Evolutionary conservation across 1,140 invertebrate species (phyloP).

Genomic region (Zaprionus africanus): DNA sequence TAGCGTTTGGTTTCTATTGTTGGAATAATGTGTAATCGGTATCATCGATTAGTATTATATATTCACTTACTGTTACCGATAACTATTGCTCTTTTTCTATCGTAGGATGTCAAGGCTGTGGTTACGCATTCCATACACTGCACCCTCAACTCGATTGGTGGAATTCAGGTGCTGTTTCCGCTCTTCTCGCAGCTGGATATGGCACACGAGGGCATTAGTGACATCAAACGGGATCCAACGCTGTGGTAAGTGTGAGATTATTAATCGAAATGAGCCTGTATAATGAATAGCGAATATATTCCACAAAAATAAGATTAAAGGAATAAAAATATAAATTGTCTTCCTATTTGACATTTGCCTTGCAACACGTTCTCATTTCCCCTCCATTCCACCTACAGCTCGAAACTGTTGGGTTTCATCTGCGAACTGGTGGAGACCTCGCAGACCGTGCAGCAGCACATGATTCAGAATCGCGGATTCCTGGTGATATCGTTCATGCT

Average conservation of each 20-base stretch:
- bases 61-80: slow-evolving; percentile 2
- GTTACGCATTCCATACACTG: slow-evolving; percentile 99
- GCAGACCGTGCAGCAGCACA: slow-evolving; percentile 98
- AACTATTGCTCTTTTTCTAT: slow-evolving; percentile 32
- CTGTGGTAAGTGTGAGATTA: slow-evolving; percentile 88
- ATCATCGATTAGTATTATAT: background rate
- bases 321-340: no score
- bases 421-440: slow-evolving; percentile 98
- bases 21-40: no score
- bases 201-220: slow-evolving; percentile 91
- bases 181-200: slow-evolving; percentile 98
- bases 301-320: no score
- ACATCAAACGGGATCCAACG: slow-evolving; percentile 93
- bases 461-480: slow-evolving; percentile 98
- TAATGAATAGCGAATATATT: background rate
- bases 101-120: slow-evolving; percentile 98
- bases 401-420: slow-evolving; percentile 98
- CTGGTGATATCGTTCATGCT: slow-evolving; percentile 99
- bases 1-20: no score
- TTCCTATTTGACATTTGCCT: background rate
- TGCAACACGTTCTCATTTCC: background rate
- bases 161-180: slow-evolving; percentile 99
- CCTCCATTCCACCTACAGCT: slow-evolving; percentile 87
- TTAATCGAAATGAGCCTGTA: background rate
- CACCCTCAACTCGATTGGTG: slow-evolving; percentile 99